These are phyloP conservation scores for Oreochromis niloticus DNA, from an alignment of 2,113 vertebrate species.

Conservation along the genomic window DNA sequence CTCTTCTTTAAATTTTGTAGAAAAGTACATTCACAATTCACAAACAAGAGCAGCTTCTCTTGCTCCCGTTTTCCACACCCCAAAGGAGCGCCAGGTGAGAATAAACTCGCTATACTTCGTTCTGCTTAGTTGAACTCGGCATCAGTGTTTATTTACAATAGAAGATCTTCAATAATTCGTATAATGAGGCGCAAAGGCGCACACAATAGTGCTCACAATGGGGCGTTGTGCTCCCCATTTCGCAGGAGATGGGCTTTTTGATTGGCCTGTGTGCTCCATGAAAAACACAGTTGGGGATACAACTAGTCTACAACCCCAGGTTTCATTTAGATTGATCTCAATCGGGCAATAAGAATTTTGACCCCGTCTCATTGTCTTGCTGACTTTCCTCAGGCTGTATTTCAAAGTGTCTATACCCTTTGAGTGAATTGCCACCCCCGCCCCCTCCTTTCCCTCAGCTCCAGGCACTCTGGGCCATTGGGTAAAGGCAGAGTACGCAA, in stretches of 20 bases:
- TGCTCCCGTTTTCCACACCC: conserved; percentile 24
- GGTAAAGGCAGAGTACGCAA: conserved; percentile 55
- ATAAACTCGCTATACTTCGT: conserved; percentile 38
- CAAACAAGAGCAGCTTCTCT: background rate
- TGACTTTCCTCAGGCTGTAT: conserved; percentile 63
- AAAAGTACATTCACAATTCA: background rate
- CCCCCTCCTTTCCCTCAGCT: conserved; percentile 2
- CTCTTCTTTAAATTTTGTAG: background rate
- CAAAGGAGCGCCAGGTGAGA: conserved; percentile 59
- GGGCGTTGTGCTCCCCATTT: conserved; percentile 56
- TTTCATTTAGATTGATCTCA: conserved; percentile 78
- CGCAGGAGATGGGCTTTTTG: conserved; percentile 59
- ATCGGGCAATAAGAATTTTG: conserved; percentile 67
- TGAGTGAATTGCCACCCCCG: conserved; percentile 40
- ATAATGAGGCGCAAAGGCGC: conserved; percentile 72
- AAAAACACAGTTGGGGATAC: conserved; percentile 73
- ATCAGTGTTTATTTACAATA: conserved; percentile 68
- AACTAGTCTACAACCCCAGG: conserved; percentile 63
- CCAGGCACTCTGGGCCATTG: conserved; percentile 43
- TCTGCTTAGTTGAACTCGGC: conserved; percentile 34
- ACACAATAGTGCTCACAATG: conserved; percentile 63
- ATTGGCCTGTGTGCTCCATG: conserved; percentile 56
- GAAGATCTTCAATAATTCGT: conserved; percentile 63
- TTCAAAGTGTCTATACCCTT: conserved; percentile 66
- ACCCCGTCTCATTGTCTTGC: conserved; percentile 61